Evolutionary conservation across 2,888 invertebrate genomes (phyloP).

Genomic region (Pandemis corylana): DNA sequence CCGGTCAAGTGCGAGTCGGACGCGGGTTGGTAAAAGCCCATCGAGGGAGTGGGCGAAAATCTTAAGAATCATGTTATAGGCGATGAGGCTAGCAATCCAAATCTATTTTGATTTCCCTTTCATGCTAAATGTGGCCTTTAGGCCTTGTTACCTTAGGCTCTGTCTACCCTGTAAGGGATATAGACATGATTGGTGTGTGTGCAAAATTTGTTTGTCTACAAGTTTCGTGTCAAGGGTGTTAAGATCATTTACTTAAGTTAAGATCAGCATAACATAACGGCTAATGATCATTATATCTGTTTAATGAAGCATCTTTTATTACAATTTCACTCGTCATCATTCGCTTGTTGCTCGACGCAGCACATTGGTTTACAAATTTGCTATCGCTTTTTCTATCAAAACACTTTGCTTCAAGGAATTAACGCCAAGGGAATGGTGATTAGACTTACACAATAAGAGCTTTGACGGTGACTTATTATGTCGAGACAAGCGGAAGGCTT

Average conservation of each 20-base stretch:
- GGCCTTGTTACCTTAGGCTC: no score
- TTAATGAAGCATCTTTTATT: conserved; percentile 9
- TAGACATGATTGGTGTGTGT: no score
- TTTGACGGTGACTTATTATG: conserved; percentile 41
- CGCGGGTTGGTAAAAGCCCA: no score
- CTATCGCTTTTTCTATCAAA: conserved; percentile 1
- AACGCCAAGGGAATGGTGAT: conserved; percentile 34
- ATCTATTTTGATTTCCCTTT: no score
- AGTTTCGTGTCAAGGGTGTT: no score
- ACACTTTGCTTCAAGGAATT: conserved; percentile 3
- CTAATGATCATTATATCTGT: neutral
- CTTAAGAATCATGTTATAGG: no score
- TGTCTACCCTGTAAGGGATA: no score
- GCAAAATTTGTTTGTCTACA: neutral
- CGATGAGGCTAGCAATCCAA: no score
- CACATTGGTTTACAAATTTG: neutral
- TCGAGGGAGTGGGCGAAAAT: no score
- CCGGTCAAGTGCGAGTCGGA: no score
- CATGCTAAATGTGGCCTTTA: no score
- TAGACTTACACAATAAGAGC: conserved; percentile 35
- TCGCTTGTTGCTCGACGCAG: neutral
- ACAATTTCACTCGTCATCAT: neutral
- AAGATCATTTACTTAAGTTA: neutral
- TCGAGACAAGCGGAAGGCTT: conserved; percentile 50
- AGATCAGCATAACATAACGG: neutral